Percentiles rank a stretch among this genome's conserved stretches.
phyloP scores from a whole-genome alignment of 2,888 invertebrate genomes.

The Tetropium fuscum region DNA sequence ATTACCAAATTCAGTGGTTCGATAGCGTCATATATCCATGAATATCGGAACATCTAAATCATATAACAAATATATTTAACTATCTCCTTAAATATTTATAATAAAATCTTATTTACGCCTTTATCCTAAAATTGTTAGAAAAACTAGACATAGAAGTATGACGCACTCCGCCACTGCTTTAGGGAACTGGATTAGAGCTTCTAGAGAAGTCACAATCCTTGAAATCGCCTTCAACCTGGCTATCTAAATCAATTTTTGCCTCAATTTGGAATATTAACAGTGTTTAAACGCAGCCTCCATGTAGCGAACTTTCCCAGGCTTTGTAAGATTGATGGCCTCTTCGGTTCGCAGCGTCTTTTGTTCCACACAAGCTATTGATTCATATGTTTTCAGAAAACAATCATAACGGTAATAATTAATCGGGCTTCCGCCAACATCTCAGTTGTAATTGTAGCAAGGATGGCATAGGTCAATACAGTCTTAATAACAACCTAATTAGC shows the following conservation, averaged over 20 bases:
- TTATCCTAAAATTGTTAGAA: no score
- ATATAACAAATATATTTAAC: no score
- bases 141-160: no score
- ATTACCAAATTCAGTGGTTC: no score
- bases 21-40: no score
- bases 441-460: not conserved
- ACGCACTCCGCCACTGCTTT: conserved; percentile 3
- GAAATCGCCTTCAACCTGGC: conserved; percentile 7
- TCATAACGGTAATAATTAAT: conserved; percentile 10
- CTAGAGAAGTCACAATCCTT: conserved; percentile 14
- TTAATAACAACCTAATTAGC: not conserved
- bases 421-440: not conserved
- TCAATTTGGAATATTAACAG: conserved; percentile 21
- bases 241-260: conserved; percentile 17
- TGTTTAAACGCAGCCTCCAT: conserved; percentile 20
- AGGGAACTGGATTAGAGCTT: no score
- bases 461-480: not conserved
- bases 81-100: no score
- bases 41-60: no score
- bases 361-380: conserved; percentile 12
- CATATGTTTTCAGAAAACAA: conserved; percentile 18
- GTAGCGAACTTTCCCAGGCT: conserved; percentile 19
- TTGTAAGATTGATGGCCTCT: conserved; percentile 19
- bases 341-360: conserved; percentile 4
- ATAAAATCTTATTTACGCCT: no score